Evolutionary conservation across 2,113 vertebrate genomes (phyloP), one percentile per base, ranked within the genome.

Genomic region (Festucalex cinctus): DNA sequence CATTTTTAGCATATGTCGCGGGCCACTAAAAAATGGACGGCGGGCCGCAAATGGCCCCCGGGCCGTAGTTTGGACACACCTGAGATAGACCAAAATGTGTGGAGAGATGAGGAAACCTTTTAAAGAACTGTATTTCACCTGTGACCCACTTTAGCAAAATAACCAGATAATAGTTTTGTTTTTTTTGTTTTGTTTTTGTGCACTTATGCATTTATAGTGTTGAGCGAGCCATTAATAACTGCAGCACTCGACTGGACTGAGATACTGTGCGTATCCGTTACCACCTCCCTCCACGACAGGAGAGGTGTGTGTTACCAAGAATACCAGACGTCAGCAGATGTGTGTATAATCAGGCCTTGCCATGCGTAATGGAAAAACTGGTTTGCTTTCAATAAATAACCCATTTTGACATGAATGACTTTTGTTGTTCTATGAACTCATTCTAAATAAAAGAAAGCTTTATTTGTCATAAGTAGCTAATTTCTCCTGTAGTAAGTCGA

Each of bases 141-240:
- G 13, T 13, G 35, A 32, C 14, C 9, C 53, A 26, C 10, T 1
- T 58, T 20, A 22, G 22, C 51, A 14, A 54, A 1, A 9, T 32
- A 57, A 57, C 16, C 14, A 17, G 4, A 17, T 32, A 32, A 32
- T 6, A 62, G 22, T 60, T 20, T 69, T 17, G 26, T 8, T 59
- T 71, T 2, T 20, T 6, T 65, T 39, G 22, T 32, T 32, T 32
- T 32, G 2, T 32, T 32, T 32, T 32, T 32, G 2, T 39, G 61
- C 48, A 68, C 46, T 28, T 37, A 53, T 66, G 49, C 26, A 10
- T 36, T 46, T 3, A 22, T 26, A 12, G 10, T 67, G 39, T 35
- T 66, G 53, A 74, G 57, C 69, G 22, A 73, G 56, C 66, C 68
- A 68, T 81, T 77, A 71, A 72, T 74, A 75, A 70, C 65, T 63